phyloP scores from a whole-genome alignment of 2,888 invertebrate genomes.

The Tetropium fuscum region DNA sequence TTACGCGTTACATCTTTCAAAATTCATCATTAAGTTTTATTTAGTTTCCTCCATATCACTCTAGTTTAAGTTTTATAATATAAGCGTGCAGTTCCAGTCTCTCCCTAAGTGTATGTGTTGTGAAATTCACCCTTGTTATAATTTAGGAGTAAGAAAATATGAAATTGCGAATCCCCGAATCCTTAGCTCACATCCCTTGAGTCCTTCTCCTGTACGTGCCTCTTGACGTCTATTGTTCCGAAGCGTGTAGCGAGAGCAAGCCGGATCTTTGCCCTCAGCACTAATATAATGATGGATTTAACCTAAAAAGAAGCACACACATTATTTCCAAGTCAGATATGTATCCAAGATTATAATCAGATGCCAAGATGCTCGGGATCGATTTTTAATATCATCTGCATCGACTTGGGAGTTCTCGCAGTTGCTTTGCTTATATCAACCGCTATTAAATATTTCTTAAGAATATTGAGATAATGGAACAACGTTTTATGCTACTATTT shows the following conservation, averaged over 20 bases:
- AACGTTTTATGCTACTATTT: no score
- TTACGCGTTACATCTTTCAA: background rate
- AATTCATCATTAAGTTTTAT: background rate
- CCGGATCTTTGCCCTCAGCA: constrained; percentile 65
- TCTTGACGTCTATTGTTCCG: constrained; percentile 66
- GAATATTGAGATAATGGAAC: no score
- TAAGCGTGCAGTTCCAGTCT: constrained; percentile 14
- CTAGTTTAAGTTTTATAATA: constrained; percentile 7
- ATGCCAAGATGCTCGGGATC: no score
- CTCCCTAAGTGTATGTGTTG: constrained; percentile 37
- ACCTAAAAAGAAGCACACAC: constrained; percentile 50
- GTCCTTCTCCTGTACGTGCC: constrained; percentile 61
- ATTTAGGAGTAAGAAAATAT: constrained; percentile 43
- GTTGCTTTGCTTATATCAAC: no score
- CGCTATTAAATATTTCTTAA: no score
- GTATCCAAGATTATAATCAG: no score
- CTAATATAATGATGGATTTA: constrained; percentile 66
- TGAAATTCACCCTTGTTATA: constrained; percentile 43
- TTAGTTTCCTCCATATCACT: constrained; percentile 1
- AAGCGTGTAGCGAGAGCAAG: constrained; percentile 63
- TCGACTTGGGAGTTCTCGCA: no score
- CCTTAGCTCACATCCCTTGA: constrained; percentile 49
- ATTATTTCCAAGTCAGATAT: no score
- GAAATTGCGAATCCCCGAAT: constrained; percentile 41
- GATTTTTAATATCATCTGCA: no score